Conservation (phyloP, 2,113 vertebrate genomes). For the Felis catus region DNA sequence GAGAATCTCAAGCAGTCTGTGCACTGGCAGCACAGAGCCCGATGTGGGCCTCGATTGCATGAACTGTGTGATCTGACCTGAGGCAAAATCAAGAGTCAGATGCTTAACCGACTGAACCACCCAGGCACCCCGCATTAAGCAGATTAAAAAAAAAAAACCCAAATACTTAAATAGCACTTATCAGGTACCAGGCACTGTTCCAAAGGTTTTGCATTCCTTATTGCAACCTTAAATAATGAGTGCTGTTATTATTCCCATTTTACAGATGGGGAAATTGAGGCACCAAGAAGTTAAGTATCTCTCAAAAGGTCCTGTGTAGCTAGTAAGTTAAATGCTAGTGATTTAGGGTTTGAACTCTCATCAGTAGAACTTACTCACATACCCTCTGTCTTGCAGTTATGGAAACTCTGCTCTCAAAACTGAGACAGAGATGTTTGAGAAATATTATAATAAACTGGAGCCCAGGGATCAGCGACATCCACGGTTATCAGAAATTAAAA, state of each 20-base stretch:
- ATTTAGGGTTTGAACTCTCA: neutral
- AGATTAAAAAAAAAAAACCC: neutral
- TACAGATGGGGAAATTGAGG: neutral
- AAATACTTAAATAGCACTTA: neutral
- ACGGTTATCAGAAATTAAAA: neutral
- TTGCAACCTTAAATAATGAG: neutral
- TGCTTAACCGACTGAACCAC: too few relatives aligned
- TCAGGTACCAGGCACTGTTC: neutral
- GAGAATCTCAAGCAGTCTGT: too few relatives aligned
- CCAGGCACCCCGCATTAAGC: too few relatives aligned
- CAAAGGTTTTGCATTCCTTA: neutral
- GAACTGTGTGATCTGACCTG: too few relatives aligned
- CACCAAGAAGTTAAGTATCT: neutral
- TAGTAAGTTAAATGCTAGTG: neutral
- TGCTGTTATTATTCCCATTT: neutral
- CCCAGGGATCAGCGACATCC: neutral
- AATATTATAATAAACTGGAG: constrained; percentile 81
- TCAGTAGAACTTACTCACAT: neutral
- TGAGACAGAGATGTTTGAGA: constrained; percentile 86
- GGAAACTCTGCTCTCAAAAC: constrained; percentile 78
- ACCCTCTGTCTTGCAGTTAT: constrained; percentile 75
- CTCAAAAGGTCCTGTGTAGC: neutral
- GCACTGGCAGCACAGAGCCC: too few relatives aligned
- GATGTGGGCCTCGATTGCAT: too few relatives aligned
- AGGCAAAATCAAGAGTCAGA: too few relatives aligned